These are phyloP conservation scores for Laothoe populi DNA, from an alignment of 2,888 invertebrate genomes.

Conservation along the genomic window DNA sequence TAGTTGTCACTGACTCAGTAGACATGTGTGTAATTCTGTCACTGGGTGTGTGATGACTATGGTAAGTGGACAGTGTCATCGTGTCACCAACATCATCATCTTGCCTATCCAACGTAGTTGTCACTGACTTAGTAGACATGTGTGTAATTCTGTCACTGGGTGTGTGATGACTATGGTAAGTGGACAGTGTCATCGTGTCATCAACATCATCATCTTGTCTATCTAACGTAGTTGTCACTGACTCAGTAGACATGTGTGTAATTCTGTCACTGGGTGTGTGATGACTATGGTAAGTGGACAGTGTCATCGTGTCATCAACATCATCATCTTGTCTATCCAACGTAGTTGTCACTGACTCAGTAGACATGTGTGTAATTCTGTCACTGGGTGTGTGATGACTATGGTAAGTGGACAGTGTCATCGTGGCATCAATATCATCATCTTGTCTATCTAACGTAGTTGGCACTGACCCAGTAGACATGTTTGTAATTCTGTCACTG, in stretches of 20 bases:
- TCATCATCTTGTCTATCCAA: constrained; percentile 2
- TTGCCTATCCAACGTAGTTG: background rate
- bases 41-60: background rate
- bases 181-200: background rate
- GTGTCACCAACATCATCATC: background rate
- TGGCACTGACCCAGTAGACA: constrained; percentile 6
- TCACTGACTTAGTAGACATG: background rate
- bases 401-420: background rate
- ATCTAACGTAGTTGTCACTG: constrained; percentile 11
- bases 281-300: constrained; percentile 1
- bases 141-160: background rate
- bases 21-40: background rate
- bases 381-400: constrained; percentile 18
- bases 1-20: background rate
- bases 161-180: background rate
- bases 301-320: background rate
- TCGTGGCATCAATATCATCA: background rate
- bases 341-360: constrained; percentile 4
- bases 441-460: background rate
- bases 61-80: background rate
- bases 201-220: background rate
- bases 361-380: constrained; percentile 15
- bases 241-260: constrained; percentile 12
- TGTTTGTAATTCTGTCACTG: constrained; percentile 16
- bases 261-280: constrained; percentile 22